phyloP scores from a whole-genome alignment of 1,140 invertebrate genomes.

The Amyelois transitella region DNA sequence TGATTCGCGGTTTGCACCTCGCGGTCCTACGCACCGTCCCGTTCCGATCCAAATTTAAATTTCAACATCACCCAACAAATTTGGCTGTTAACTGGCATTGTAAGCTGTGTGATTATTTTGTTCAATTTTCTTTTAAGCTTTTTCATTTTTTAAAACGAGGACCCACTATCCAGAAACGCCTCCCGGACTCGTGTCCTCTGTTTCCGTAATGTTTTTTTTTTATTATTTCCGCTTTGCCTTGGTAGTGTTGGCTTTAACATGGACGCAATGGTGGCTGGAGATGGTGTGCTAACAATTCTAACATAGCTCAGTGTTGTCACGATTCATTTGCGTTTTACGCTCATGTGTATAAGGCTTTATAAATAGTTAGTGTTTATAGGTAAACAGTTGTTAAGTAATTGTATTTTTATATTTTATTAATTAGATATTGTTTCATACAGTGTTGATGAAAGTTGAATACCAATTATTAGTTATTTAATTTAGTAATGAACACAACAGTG shows the following conservation, averaged over 20 bases:
- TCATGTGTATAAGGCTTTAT: constrained; percentile 39
- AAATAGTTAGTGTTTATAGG: constrained; percentile 33
- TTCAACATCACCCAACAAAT: constrained; percentile 62
- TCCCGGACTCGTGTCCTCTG: constrained; percentile 68
- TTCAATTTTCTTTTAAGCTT: constrained; percentile 57
- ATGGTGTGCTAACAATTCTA: constrained; percentile 71
- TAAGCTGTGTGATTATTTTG: constrained; percentile 65
- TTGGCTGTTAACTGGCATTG: constrained; percentile 66
- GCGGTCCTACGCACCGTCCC: constrained; percentile 37
- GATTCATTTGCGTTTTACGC: constrained; percentile 54
- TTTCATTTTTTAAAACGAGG: constrained; percentile 27
- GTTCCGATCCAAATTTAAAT: constrained; percentile 29
- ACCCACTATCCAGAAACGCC: constrained; percentile 44
- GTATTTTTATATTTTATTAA: not conserved
- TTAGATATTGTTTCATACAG: too few species aligned
- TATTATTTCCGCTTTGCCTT: constrained; percentile 71
- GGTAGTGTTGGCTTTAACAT: constrained; percentile 71
- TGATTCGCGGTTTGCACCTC: constrained; percentile 48
- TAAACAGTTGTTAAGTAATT: constrained; percentile 12
- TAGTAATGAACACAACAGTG: too few species aligned
- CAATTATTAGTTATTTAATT: too few species aligned
- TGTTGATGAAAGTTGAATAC: too few species aligned
- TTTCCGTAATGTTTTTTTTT: constrained; percentile 70
- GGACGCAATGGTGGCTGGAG: constrained; percentile 59
- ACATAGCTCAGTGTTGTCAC: constrained; percentile 45